phyloP scores from a whole-genome alignment of 2,797 vertebrate genomes.

The Heterohyrax brucei region DNA sequence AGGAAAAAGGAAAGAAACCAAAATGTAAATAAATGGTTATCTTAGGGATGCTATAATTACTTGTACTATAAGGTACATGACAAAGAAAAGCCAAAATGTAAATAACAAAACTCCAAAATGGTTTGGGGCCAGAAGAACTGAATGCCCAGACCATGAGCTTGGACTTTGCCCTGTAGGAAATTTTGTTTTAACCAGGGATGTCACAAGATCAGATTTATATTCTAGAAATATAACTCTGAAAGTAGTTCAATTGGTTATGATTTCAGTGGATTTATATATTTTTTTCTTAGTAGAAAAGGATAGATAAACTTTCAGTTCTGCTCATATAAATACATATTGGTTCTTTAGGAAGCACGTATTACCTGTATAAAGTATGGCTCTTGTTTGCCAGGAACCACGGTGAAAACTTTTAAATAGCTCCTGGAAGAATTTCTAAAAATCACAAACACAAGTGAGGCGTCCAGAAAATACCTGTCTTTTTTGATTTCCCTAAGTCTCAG shows the following conservation, averaged over 20 bases:
- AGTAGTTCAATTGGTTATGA: background rate
- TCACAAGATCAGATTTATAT: background rate
- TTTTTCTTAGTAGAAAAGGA: slow-evolving; percentile 48
- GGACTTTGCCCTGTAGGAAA: slow-evolving; percentile 12
- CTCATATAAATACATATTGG: background rate
- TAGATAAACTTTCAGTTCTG: background rate
- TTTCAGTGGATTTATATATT: slow-evolving; percentile 16
- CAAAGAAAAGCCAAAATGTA: background rate
- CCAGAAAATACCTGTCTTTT: slow-evolving; percentile 72
- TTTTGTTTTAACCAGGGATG: slow-evolving; percentile 18
- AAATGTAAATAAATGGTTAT: slow-evolving; percentile 48
- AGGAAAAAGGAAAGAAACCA: slow-evolving; percentile 1
- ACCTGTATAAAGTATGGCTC: background rate
- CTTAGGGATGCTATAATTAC: background rate
- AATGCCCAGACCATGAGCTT: slow-evolving; percentile 34
- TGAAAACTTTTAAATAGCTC: slow-evolving; percentile 72
- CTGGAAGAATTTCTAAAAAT: slow-evolving; percentile 74
- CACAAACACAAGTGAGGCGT: slow-evolving; percentile 70
- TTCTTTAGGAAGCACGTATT: slow-evolving; percentile 40
- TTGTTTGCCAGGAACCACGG: slow-evolving; percentile 33
- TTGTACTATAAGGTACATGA: slow-evolving; percentile 3
- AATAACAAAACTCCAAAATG: background rate
- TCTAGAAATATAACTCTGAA: slow-evolving; percentile 41
- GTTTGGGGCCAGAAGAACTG: slow-evolving; percentile 26
- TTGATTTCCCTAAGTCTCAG: slow-evolving; percentile 80